phyloP scores from a whole-genome alignment of 2,888 invertebrate genomes.

The Yponomeuta cagnagella region DNA sequence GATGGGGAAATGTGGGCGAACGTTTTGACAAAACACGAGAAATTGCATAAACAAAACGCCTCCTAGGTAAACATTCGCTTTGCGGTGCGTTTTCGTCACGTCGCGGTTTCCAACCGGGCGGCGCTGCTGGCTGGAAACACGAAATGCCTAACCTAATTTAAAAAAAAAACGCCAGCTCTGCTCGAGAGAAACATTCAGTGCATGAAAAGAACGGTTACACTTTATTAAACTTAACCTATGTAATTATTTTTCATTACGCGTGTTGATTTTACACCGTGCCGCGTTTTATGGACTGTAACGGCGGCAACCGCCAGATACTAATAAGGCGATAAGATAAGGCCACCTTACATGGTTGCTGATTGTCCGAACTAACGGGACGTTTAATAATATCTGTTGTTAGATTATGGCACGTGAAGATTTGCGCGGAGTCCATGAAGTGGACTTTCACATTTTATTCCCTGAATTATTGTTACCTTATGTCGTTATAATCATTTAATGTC shows the following conservation, averaged over 20 bases:
- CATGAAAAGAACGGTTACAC: neutral
- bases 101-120: neutral
- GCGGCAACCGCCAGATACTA: slow-evolving; percentile 4
- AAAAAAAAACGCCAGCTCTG: neutral
- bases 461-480: no score
- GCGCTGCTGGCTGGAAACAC: neutral
- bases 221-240: slow-evolving; percentile 1
- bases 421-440: neutral
- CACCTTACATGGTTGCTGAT: slow-evolving; percentile 1
- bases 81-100: neutral
- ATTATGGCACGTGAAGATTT: neutral
- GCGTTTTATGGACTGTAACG: neutral
- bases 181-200: neutral
- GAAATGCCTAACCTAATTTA: neutral
- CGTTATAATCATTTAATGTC: no score
- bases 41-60: neutral
- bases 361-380: neutral
- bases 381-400: neutral
- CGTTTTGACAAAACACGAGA: neutral
- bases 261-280: neutral
- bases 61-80: neutral
- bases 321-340: slow-evolving; percentile 2
- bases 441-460: neutral
- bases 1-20: neutral
- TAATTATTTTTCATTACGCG: slow-evolving; percentile 9